These are phyloP conservation scores for Caiman crocodilus DNA, from an alignment of 2,797 vertebrate genomes.

Conservation along the genomic window DNA sequence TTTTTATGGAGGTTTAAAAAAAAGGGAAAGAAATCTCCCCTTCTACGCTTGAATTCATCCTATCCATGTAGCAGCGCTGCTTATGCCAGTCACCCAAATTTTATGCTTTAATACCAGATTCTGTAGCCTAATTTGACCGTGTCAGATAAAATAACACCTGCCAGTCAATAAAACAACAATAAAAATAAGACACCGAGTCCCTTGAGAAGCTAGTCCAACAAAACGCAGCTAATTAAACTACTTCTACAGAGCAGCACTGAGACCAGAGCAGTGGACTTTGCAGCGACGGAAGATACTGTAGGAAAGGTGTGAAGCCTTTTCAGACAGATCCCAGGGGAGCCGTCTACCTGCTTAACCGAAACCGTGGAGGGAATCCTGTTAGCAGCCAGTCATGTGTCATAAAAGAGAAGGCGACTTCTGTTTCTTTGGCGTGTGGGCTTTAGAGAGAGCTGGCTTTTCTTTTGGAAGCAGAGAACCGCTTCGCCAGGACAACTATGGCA, in stretches of 20 bases:
- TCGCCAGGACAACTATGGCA: too few relatives aligned
- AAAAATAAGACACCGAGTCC: conserved; percentile 11
- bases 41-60: too few relatives aligned
- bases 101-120: background rate
- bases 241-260: background rate
- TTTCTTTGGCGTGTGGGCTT: background rate
- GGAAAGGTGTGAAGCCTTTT: background rate
- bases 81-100: background rate
- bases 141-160: background rate
- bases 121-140: background rate
- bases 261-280: background rate
- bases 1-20: too few relatives aligned
- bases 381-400: rapidly evolving
- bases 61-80: background rate
- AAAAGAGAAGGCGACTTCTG: background rate
- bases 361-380: rapidly evolving
- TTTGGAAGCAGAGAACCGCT: too few relatives aligned
- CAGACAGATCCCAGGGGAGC: background rate
- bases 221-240: background rate
- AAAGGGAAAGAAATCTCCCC: background rate
- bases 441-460: too few relatives aligned
- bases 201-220: background rate
- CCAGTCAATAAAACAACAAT: background rate
- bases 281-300: background rate
- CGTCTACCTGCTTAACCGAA: background rate